A percentile compares a stretch with the other conserved stretches of the same genome.
These are phyloP conservation scores for Dinomys branickii DNA, from an alignment of 2,113 vertebrate genomes.

Conservation along the genomic window DNA sequence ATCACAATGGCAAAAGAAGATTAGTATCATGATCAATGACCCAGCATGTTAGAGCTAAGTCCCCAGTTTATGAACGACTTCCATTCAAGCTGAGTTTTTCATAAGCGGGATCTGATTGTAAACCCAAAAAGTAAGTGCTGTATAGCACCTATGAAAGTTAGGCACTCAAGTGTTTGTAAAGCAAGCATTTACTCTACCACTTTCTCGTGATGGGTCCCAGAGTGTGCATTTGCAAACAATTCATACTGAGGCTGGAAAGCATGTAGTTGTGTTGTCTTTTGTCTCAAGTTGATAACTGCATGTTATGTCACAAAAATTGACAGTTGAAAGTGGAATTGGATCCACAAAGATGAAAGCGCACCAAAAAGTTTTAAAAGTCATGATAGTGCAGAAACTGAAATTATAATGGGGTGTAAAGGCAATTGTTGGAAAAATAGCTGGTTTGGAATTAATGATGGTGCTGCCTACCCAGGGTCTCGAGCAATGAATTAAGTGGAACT, in stretches of 20 bases:
- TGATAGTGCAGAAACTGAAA: neutral
- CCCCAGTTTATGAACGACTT: neutral
- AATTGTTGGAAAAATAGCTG: neutral
- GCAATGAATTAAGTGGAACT: neutral
- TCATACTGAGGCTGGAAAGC: neutral
- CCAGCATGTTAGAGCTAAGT: neutral
- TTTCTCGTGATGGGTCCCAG: neutral
- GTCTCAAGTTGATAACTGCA: neutral
- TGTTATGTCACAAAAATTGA: neutral
- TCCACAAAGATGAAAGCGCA: neutral
- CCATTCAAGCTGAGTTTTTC: neutral
- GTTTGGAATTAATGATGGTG: accelerated
- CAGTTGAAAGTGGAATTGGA: neutral
- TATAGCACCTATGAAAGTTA: neutral
- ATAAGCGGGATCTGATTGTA: neutral
- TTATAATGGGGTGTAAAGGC: neutral
- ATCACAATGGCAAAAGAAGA: neutral
- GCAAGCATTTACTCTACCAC: neutral
- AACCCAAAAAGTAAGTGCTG: neutral
- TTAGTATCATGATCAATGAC: neutral
- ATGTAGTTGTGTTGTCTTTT: neutral
- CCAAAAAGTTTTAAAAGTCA: neutral
- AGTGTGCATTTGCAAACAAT: neutral
- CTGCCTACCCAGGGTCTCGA: neutral
- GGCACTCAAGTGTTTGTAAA: neutral